A percentile compares a stretch with the other conserved stretches of the same genome.
Conservation (phyloP, 37 sponge, comb jelly and placozoan species). For the Chondrosia reniformis region DNA sequence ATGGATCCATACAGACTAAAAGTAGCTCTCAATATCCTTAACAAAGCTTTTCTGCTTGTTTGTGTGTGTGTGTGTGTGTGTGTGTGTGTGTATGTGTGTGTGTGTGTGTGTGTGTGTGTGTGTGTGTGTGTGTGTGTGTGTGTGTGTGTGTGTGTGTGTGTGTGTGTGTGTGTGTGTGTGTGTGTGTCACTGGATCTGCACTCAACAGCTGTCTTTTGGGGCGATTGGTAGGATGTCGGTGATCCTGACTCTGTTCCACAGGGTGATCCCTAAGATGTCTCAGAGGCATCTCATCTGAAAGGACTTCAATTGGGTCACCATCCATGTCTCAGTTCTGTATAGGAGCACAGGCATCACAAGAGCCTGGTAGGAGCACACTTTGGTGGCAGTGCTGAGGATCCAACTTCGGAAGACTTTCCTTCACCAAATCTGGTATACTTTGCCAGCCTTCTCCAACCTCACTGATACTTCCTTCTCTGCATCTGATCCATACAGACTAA, state of each 20-base stretch:
- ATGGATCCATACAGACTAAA: slow-evolving; percentile 14
- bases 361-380: not conserved
- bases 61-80: slow-evolving; percentile 41
- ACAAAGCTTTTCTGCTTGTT: not conserved
- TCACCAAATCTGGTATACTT: slow-evolving; percentile 11
- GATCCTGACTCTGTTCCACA: not conserved
- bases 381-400: slow-evolving; percentile 14
- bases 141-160: slow-evolving; percentile 2
- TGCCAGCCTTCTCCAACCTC: slow-evolving; percentile 7
- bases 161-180: slow-evolving; percentile 23
- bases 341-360: slow-evolving; percentile 11
- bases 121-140: not conserved
- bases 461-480: not conserved
- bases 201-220: too few species aligned
- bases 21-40: slow-evolving; percentile 9
- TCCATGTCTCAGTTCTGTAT: slow-evolving; percentile 9
- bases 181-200: slow-evolving; percentile 7
- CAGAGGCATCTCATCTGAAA: not conserved
- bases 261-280: not conserved
- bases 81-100: slow-evolving; percentile 34
- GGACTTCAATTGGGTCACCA: slow-evolving; percentile 4
- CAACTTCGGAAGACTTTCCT: slow-evolving; percentile 8
- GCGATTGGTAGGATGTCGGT: slow-evolving; percentile 2
- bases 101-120: slow-evolving; percentile 12
- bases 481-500: slow-evolving; percentile 5